Evolutionary conservation across 2,888 invertebrate genomes (phyloP).

Genomic region (Plusia festucae): DNA sequence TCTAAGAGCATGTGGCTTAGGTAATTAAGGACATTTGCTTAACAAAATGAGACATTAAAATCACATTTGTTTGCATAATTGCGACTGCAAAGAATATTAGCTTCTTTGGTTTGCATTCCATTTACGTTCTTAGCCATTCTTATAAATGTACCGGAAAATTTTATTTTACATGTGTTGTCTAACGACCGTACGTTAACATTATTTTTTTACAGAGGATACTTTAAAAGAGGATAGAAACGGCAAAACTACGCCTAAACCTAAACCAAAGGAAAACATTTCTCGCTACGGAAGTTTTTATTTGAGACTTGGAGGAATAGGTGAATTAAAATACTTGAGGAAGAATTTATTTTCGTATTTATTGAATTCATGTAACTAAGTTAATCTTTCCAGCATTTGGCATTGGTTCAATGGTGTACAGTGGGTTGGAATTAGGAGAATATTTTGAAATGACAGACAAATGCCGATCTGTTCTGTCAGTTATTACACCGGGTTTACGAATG

Average conservation of each 20-base stretch:
- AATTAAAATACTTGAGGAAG: slow-evolving; percentile 51
- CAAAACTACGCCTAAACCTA: slow-evolving; percentile 76
- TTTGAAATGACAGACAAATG: slow-evolving; percentile 92
- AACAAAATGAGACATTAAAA: slow-evolving; percentile 88
- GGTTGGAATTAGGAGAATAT: slow-evolving; percentile 92
- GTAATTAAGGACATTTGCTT: slow-evolving; percentile 86
- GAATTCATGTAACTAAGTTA: slow-evolving; percentile 15
- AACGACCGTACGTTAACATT: slow-evolving; percentile 62
- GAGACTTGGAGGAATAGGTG: slow-evolving; percentile 94
- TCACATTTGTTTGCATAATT: slow-evolving; percentile 88
- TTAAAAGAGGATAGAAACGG: slow-evolving; percentile 79
- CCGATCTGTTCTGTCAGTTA: slow-evolving; percentile 91
- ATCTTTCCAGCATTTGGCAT: slow-evolving; percentile 87
- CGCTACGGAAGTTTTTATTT: slow-evolving; percentile 96
- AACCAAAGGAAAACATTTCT: slow-evolving; percentile 80
- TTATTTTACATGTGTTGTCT: slow-evolving; percentile 65
- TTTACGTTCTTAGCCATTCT: slow-evolving; percentile 78
- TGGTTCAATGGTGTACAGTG: slow-evolving; percentile 92
- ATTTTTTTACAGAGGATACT: slow-evolving; percentile 72
- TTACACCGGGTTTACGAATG: slow-evolving; percentile 95
- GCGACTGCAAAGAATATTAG: slow-evolving; percentile 81
- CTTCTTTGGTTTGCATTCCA: slow-evolving; percentile 83
- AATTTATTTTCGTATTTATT: slow-evolving; percentile 8
- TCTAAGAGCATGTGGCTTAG: slow-evolving; percentile 56
- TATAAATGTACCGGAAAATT: slow-evolving; percentile 76